Conservation (phyloP, 2,888 invertebrate species). For the Tetragonula carbonaria region DNA sequence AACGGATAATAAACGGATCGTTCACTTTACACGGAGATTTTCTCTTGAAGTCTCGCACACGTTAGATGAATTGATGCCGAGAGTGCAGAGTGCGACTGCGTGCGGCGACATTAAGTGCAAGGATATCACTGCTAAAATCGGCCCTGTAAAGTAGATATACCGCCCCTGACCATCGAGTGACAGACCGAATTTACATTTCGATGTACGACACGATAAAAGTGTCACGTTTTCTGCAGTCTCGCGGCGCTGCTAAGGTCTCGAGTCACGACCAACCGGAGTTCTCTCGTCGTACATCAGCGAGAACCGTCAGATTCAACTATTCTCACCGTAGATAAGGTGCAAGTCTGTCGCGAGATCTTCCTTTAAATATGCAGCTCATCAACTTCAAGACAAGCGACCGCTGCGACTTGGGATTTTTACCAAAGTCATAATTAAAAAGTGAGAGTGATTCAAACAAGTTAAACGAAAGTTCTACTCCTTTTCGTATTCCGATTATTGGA, state of each 20-base stretch:
- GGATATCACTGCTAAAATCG: constrained; percentile 81
- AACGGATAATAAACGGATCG: constrained; percentile 6
- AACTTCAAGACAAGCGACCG: too few relatives aligned
- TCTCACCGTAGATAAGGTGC: constrained; percentile 14
- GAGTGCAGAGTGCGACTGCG: background rate
- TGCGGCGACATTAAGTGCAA: constrained; percentile 72
- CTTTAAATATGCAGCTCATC: background rate
- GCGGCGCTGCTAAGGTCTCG: constrained; percentile 36
- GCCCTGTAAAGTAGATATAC: constrained; percentile 80
- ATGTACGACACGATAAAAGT: constrained; percentile 81
- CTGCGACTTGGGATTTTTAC: too few relatives aligned
- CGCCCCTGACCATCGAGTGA: constrained; percentile 67
- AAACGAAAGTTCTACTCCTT: background rate
- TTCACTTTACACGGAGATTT: constrained; percentile 13
- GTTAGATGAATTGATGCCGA: constrained; percentile 15
- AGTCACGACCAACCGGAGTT: constrained; percentile 11
- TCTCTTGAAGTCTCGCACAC: background rate
- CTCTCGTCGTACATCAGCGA: constrained; percentile 44
- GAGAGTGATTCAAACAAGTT: too few relatives aligned
- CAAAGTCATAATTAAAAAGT: too few relatives aligned
- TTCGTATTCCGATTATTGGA: background rate
- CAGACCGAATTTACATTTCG: constrained; percentile 81
- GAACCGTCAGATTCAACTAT: constrained; percentile 41
- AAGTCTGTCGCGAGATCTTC: background rate
- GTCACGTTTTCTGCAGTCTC: constrained; percentile 74